phyloP scores from a whole-genome alignment of 2,888 invertebrate species.

The Drosophila testacea region DNA sequence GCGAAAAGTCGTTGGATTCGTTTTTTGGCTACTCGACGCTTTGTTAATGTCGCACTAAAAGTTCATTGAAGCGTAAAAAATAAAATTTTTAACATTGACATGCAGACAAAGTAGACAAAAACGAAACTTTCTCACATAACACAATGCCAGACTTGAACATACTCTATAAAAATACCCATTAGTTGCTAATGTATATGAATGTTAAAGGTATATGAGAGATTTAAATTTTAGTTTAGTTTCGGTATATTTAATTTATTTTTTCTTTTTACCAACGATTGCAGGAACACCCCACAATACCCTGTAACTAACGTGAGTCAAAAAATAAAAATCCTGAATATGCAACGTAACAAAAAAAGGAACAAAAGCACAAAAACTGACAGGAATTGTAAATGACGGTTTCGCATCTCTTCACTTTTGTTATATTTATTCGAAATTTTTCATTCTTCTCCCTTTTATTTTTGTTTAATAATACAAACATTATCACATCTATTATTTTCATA shows the following conservation, averaged over 20 bases:
- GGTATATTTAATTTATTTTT: not conserved
- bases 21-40: conserved; percentile 39
- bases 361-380: conserved; percentile 1
- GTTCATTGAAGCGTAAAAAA: conserved; percentile 69
- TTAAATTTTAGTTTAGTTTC: not conserved
- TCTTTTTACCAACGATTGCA: not conserved
- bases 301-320: not conserved
- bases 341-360: conserved; percentile 15
- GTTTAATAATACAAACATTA: conserved; percentile 22
- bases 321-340: conserved; percentile 13
- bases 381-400: not conserved
- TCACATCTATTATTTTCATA: conserved; percentile 50
- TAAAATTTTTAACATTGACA: conserved; percentile 59
- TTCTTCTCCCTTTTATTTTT: not conserved
- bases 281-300: not conserved
- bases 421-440: not conserved
- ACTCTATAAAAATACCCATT: not conserved
- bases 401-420: conserved; percentile 2
- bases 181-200: too few species aligned
- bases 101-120: conserved; percentile 37
- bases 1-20: conserved; percentile 27
- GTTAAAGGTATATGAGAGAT: too few species aligned
- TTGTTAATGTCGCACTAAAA: conserved; percentile 72
- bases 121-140: not conserved
- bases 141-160: not conserved